phyloP scores from a whole-genome alignment of 2,113 vertebrate species.

The Ivindomyrus marchei region DNA sequence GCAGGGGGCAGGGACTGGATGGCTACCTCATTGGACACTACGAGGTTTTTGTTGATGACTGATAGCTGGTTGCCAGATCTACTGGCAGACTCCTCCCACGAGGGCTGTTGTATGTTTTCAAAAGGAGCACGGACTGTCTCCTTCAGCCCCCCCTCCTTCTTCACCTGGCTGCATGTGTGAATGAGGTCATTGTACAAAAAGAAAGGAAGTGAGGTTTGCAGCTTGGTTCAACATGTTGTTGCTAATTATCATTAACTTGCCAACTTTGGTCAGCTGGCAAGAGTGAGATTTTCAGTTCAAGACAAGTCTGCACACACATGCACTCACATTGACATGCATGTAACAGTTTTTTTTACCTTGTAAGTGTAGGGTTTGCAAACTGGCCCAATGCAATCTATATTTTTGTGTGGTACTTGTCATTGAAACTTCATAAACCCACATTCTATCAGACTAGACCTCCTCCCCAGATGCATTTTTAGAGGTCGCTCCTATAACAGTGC shows the following conservation, averaged over 20 bases:
- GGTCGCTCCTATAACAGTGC: not conserved
- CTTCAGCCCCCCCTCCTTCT: constrained; percentile 44
- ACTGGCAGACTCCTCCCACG: constrained; percentile 41
- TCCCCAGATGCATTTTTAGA: not conserved
- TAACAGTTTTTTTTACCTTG: not conserved
- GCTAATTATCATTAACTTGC: not conserved
- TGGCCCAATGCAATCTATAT: not conserved
- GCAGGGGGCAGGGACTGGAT: constrained; percentile 36
- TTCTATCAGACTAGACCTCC: not conserved
- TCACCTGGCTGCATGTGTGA: constrained; percentile 48
- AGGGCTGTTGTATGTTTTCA: not conserved
- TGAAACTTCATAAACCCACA: not conserved
- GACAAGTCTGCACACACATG: not conserved
- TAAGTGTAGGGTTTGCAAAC: not conserved
- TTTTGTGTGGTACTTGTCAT: not conserved
- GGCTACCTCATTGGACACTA: constrained; percentile 43
- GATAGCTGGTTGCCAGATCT: constrained; percentile 26
- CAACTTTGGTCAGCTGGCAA: not conserved
- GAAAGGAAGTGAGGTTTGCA: not conserved
- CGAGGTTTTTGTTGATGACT: constrained; percentile 24
- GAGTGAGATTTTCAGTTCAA: not conserved
- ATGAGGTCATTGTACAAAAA: not conserved
- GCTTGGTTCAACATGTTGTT: not conserved
- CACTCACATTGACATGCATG: not conserved
- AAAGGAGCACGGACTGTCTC: constrained; percentile 32